Conservation (phyloP, 1,140 invertebrate species). For the Calosoma granatense region DNA sequence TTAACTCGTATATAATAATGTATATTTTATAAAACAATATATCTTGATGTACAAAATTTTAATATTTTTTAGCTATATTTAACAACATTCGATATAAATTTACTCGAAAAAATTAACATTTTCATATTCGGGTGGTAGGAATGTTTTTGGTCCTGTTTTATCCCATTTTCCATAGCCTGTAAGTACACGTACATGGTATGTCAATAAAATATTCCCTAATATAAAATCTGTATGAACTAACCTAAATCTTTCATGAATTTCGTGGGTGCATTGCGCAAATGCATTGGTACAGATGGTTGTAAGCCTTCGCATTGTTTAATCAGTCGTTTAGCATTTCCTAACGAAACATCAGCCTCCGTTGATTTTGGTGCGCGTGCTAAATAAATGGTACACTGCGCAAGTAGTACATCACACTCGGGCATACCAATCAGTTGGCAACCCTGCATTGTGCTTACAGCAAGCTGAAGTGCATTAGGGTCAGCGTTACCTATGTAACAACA, state of each 20-base stretch:
- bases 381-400: slow-evolving; percentile 68
- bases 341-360: slow-evolving; percentile 54
- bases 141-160: slow-evolving; percentile 37
- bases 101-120: slow-evolving; percentile 47
- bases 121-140: slow-evolving; percentile 59
- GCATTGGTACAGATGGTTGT: slow-evolving; percentile 60
- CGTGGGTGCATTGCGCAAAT: slow-evolving; percentile 70
- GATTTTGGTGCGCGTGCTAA: slow-evolving; percentile 69
- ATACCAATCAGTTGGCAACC: slow-evolving; percentile 72
- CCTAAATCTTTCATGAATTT: slow-evolving; percentile 69
- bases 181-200: slow-evolving; percentile 27
- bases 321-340: slow-evolving; percentile 48
- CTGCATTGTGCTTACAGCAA: slow-evolving; percentile 64
- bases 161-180: slow-evolving; percentile 52
- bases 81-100: not conserved
- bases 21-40: too few relatives aligned
- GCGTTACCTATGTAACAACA: slow-evolving; percentile 45
- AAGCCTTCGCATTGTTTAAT: slow-evolving; percentile 52
- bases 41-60: too few relatives aligned
- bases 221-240: slow-evolving; percentile 24
- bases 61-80: too few relatives aligned
- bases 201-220: slow-evolving; percentile 14
- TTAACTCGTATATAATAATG: too few relatives aligned
- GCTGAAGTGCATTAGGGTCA: slow-evolving; percentile 40
- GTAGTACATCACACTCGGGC: slow-evolving; percentile 68